These are phyloP conservation scores for Lasioglossum villosulum DNA, from an alignment of 2,888 invertebrate species.

Conservation along the genomic window DNA sequence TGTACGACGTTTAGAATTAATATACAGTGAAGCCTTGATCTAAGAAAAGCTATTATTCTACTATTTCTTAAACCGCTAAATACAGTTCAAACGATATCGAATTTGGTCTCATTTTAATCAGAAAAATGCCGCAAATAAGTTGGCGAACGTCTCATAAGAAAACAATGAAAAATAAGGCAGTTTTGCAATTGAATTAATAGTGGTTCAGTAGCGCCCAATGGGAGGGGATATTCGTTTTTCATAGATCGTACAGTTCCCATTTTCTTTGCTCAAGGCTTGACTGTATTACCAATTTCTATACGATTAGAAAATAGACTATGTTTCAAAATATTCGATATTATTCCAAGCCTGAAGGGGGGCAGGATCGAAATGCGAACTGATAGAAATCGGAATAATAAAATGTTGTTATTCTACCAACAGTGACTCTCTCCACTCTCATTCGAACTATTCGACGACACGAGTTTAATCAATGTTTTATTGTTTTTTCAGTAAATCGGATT, in stretches of 20 bases:
- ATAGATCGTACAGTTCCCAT: too few species aligned
- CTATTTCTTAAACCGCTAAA: too few species aligned
- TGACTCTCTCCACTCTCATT: neutral
- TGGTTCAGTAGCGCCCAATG: too few species aligned
- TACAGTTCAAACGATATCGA: too few species aligned
- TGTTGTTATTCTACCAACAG: slow-evolving; percentile 16
- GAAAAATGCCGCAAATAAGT: too few species aligned
- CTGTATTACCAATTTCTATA: slow-evolving; percentile 8
- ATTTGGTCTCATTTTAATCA: too few species aligned
- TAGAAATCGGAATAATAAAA: slow-evolving; percentile 17
- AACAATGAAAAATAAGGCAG: too few species aligned
- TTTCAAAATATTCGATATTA: slow-evolving; percentile 20
- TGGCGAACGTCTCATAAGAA: too few species aligned
- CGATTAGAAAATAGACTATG: neutral
- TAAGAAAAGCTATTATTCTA: too few species aligned
- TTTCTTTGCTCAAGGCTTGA: too few species aligned
- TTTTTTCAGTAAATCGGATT: neutral
- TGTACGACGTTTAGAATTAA: slow-evolving; percentile 13
- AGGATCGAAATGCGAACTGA: slow-evolving; percentile 41
- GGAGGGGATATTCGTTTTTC: too few species aligned
- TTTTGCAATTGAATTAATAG: too few species aligned
- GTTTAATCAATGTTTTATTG: neutral
- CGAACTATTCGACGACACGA: neutral
- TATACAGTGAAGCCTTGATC: neutral
- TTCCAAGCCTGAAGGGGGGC: slow-evolving; percentile 33